These are phyloP conservation scores for Corythaixoides concolor DNA, from an alignment of 2,113 vertebrate species.

Conservation along the genomic window DNA sequence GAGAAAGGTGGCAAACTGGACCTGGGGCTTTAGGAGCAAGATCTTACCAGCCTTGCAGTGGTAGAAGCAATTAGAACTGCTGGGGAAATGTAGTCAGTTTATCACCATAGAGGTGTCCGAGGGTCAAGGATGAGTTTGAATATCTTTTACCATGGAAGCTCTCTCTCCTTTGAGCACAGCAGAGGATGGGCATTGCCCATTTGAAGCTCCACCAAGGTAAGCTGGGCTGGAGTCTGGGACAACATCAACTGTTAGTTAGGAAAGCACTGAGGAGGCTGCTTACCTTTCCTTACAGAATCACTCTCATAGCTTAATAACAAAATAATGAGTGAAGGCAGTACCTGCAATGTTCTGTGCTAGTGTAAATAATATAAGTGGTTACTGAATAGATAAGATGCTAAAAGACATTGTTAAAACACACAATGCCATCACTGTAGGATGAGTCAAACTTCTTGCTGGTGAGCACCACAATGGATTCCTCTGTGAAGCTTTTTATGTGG, in stretches of 20 bases:
- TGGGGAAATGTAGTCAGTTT: neutral
- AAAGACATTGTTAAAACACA: neutral
- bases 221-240: neutral
- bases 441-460: neutral
- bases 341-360: neutral
- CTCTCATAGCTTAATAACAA: neutral
- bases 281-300: neutral
- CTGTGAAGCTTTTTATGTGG: neutral
- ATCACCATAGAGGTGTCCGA: neutral
- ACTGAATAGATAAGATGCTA: neutral
- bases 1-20: neutral
- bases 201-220: neutral
- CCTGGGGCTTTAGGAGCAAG: neutral
- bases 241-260: rapidly evolving
- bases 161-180: neutral
- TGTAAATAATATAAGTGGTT: neutral
- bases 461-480: neutral
- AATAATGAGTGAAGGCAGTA: neutral
- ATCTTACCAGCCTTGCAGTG: neutral
- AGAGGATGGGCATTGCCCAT: neutral
- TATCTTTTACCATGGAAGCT: neutral
- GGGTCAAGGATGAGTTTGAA: neutral
- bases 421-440: neutral
- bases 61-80: neutral
- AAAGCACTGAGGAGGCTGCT: neutral